These are phyloP conservation scores for Eumacrocentrus americanus DNA, from an alignment of 2,888 invertebrate species.

Conservation along the genomic window DNA sequence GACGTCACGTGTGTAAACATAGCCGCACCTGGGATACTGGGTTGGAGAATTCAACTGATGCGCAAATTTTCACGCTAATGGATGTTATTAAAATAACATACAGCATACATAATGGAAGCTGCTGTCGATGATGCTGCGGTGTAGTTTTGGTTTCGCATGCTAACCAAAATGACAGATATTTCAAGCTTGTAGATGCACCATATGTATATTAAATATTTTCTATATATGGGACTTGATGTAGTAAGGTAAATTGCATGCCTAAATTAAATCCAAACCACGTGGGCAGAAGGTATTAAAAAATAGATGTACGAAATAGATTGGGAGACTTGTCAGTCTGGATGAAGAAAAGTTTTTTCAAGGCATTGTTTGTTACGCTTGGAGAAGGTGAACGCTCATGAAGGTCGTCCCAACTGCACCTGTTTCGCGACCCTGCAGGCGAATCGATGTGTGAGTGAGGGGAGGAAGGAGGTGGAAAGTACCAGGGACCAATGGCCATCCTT, in stretches of 20 bases:
- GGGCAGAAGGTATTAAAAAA: no score
- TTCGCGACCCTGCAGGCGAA: slow-evolving; percentile 32
- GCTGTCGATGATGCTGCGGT: not conserved
- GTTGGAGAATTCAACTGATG: slow-evolving; percentile 10
- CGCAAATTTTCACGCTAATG: slow-evolving; percentile 12
- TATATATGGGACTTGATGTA: no score
- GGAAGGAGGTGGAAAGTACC: slow-evolving; percentile 1
- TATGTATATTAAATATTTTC: no score
- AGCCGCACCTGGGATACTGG: slow-evolving; percentile 1
- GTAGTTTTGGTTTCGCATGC: slow-evolving; percentile 13
- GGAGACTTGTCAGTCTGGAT: no score
- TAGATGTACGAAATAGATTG: no score
- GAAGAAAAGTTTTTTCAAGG: no score
- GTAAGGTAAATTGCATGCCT: no score
- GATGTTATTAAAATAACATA: slow-evolving; percentile 19
- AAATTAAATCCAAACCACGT: no score
- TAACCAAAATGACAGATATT: not conserved
- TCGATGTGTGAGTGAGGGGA: slow-evolving; percentile 1
- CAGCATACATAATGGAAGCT: slow-evolving; percentile 5
- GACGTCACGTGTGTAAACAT: slow-evolving; percentile 28
- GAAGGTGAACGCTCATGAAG: slow-evolving; percentile 43
- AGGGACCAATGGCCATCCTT: slow-evolving; percentile 36
- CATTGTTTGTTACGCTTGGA: not conserved
- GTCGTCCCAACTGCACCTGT: slow-evolving; percentile 40
- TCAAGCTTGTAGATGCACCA: not conserved